A percentile compares a stretch with the other conserved stretches of the same genome.
phyloP scores from a whole-genome alignment of 2,797 vertebrate genomes.

The Trachurus trachurus region DNA sequence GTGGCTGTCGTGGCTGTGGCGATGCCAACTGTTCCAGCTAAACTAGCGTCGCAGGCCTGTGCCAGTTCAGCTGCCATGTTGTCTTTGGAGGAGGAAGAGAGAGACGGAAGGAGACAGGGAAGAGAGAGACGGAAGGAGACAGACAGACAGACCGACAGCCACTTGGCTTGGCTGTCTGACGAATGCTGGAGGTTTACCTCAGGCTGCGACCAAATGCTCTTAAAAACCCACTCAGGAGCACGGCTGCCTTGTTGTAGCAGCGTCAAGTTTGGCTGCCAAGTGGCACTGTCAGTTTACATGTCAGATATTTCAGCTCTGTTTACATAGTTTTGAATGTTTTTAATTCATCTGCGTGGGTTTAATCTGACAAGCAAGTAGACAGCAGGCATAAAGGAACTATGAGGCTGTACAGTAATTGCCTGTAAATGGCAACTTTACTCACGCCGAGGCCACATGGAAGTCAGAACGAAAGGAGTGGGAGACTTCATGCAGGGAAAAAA shows the following conservation, averaged over 20 bases:
- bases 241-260: constrained; percentile 12
- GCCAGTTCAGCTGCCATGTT: constrained; percentile 67
- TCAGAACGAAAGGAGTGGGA: constrained; percentile 26
- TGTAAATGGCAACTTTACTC: constrained; percentile 44
- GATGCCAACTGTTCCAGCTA: constrained; percentile 43
- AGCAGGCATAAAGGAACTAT: constrained; percentile 16
- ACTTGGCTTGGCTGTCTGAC: constrained; percentile 34
- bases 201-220: constrained; percentile 53
- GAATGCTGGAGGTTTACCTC: constrained; percentile 57
- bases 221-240: constrained; percentile 30
- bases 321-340: constrained; percentile 14
- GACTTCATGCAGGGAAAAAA: not conserved
- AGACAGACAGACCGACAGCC: constrained; percentile 32
- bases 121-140: constrained; percentile 39
- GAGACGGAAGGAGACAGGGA: constrained; percentile 34
- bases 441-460: constrained; percentile 34
- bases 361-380: constrained; percentile 24
- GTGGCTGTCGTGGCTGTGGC: constrained; percentile 21
- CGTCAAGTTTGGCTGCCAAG: not conserved
- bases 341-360: constrained; percentile 23
- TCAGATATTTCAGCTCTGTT: constrained; percentile 42
- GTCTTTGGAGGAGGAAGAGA: constrained; percentile 66
- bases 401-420: constrained; percentile 31
- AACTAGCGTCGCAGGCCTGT: constrained; percentile 49
- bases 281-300: constrained; percentile 11